Percentiles rank a stretch among this genome's conserved stretches.
Evolutionary conservation across 2,113 vertebrate species (phyloP).

Genomic region (Sinocyclocheilus rhinocerous): DNA sequence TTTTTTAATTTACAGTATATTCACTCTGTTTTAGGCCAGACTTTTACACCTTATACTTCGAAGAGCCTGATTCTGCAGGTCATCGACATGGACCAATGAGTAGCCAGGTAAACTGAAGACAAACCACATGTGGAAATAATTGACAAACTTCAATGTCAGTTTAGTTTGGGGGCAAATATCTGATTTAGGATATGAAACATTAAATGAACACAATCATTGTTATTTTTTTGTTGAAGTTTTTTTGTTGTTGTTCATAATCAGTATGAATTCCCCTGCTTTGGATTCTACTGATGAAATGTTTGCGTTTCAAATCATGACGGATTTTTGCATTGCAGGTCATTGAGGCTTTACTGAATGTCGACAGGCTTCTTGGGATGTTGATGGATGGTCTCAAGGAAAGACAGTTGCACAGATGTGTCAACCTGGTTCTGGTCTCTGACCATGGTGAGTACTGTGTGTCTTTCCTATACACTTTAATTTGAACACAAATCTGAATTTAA

Average conservation of each 20-base stretch:
- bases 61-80: conserved; percentile 87
- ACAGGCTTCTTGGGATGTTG: conserved; percentile 81
- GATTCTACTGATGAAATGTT: not conserved
- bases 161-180: not conserved
- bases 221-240: not conserved
- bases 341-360: conserved; percentile 79
- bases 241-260: not conserved
- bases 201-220: not conserved
- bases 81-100: conserved; percentile 85
- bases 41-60: conserved; percentile 90
- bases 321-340: conserved; percentile 74
- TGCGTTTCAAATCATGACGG: not conserved
- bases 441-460: conserved; percentile 80
- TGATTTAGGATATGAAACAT: not conserved
- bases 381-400: conserved; percentile 89
- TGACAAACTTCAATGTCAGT: not conserved
- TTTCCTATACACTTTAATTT: not conserved
- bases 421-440: conserved; percentile 89
- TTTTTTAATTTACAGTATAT: not conserved
- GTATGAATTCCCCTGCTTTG: not conserved
- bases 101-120: conserved; percentile 73
- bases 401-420: conserved; percentile 85
- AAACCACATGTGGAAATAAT: not conserved
- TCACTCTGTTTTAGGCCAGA: conserved; percentile 76
- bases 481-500: not conserved